Base-by-base conservation (phyloP, 1,140 invertebrate species). In the Aethina tumida region DNA sequence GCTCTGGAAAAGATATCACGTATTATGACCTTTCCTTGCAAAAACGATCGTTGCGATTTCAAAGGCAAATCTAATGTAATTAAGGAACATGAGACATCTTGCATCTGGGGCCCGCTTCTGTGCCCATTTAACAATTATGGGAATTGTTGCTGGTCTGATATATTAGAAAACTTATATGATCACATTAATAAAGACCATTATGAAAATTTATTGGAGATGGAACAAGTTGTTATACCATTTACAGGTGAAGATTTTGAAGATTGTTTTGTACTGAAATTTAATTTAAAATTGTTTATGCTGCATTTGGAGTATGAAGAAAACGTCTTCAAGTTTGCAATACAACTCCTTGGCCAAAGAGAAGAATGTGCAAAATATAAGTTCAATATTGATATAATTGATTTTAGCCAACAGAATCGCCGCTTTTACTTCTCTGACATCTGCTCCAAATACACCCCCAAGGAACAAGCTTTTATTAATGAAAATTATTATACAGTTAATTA, bases 1-100 rank as follows among this genome's bases (percentile, higher is more conserved):
- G 71, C 73, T 5, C 75, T 88, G 65, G 84, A 87, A 57, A 76
- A 79, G 2, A 42, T 69, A 5, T 48, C 62, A 17, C 22, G 24
- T 6, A 31, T 37, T 24, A 33, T 48, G 20, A 40, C 12, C 3
- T 48, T 48, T 16, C 36, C 41, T 25, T 51, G 49, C 22, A 48
- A 45, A 32, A n/a, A 43, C 18, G 25, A 36, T 7, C 28, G 34
- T 1, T 49, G 47, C 21, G 22, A 30, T 7, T 42, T 26, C 29
- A 16, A 7, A n/a, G 31, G 26, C 8, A 45, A 41, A 30, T 16
- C 45, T 4, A 39, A 24, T 29, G 18, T 29, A 19, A 48, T 48
- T 6, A 41, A 34, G 21, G 5, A 36, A 12, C 49, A 51, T 33
- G 41, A 51, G 31, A 39, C 32, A 3, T 26, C 32, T 4, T 51